Base-by-base conservation (phyloP, 2,797 vertebrate species). In the Microtus obscurus region DNA sequence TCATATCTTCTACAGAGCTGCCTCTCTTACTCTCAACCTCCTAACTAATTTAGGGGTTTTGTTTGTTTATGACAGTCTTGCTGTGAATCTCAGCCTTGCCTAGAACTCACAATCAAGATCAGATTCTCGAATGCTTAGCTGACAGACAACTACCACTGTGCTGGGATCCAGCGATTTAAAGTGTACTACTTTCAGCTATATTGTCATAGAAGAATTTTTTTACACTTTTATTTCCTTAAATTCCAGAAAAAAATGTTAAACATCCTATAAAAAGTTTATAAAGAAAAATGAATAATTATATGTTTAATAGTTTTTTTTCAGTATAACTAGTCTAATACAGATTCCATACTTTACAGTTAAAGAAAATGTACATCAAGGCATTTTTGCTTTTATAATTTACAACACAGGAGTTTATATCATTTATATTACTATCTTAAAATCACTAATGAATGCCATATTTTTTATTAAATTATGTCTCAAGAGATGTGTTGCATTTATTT, bases 381-480 rank as follows among this genome's bases (percentile, higher is more conserved):
- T 21, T 76, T 63, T 73, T 83, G 2, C 59, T 19, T 40, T 94
- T 82, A 37, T 19, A 69, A 86, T 21, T 2, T 74, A 43, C 53
- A 61, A 82, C 23, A 34, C 1, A 31, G 73, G 3, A 43, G 51
- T 87, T 89, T 40, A 71, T 65, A 81, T 80, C 21, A 71, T 86
- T 8, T 6, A 34, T 63, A 73, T 19, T 88, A 5, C n/a, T 37
- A 29, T 92, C 90, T 79, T 17, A 65, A 61, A 85, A 45, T 43
- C 34, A 61, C 48, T 77, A 69, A 29, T 76, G 74, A 34, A 89
- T 92, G 7, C 4, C 19, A 45, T 61, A 37, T 61, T 91, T 90
- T 90, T 90, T 31, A 91, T 83, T 73, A 56, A 69, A 71, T 71
- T 45, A 63, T 95, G 14, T 69, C 59, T 89, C 40, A 83, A 81